These are phyloP conservation scores for Urosaurus nigricauda DNA, from an alignment of 2,797 vertebrate species.

Conservation along the genomic window DNA sequence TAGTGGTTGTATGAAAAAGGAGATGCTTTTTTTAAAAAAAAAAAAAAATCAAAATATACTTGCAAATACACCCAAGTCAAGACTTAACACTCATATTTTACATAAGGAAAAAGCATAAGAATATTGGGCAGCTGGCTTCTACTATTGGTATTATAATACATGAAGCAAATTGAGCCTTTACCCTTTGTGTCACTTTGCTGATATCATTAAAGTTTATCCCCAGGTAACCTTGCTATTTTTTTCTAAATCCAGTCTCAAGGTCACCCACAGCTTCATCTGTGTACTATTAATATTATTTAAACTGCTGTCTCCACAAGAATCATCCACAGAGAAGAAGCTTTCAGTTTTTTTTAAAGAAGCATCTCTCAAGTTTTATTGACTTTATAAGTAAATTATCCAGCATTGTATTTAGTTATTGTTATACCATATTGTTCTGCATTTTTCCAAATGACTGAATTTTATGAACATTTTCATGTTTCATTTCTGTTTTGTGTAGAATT, in stretches of 20 bases:
- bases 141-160: background rate
- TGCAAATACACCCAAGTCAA: background rate
- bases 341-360: background rate
- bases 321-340: background rate
- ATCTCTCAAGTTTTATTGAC: conserved; percentile 13
- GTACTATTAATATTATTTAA: conserved; percentile 14
- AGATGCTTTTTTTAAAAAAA: background rate
- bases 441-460: conserved; percentile 28
- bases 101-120: background rate
- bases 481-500: conserved; percentile 10
- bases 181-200: background rate
- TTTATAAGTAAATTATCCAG: conserved; percentile 11
- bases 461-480: conserved; percentile 34
- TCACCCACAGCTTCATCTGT: background rate
- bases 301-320: conserved; percentile 1
- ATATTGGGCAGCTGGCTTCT: background rate
- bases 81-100: background rate
- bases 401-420: conserved; percentile 21
- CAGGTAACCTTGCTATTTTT: conserved; percentile 2
- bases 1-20: background rate
- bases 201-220: background rate
- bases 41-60: conserved; percentile 6
- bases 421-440: background rate
- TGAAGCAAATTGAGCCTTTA: background rate
- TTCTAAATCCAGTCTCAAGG: background rate